Conservation (phyloP, 2,113 vertebrate species). For the Isurus oxyrinchus region DNA sequence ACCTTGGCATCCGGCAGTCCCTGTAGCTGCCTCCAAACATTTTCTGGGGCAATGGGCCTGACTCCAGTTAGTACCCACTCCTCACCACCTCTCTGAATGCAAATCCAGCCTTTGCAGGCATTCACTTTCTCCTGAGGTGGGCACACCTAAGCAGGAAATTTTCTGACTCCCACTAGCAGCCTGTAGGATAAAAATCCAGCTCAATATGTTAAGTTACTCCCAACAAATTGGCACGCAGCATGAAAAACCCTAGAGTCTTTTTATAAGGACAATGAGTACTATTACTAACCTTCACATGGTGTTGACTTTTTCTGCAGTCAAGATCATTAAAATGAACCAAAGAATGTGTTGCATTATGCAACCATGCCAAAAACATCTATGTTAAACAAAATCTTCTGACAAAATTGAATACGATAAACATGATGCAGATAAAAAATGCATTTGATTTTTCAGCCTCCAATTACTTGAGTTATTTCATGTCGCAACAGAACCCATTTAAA, state of each 20-base stretch:
- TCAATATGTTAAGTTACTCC: too few species aligned
- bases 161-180: too few species aligned
- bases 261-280: not conserved
- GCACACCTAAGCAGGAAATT: too few species aligned
- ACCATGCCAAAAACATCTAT: not conserved
- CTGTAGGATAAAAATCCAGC: too few species aligned
- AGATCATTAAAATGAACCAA: not conserved
- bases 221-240: not conserved
- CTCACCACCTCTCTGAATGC: too few species aligned
- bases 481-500: not conserved
- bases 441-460: not conserved
- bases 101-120: too few species aligned
- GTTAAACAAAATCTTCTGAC: not conserved
- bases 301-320: not conserved
- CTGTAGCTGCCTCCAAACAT: too few species aligned
- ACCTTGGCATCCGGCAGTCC: too few species aligned
- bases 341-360: not conserved
- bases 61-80: too few species aligned
- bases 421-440: not conserved
- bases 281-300: not conserved
- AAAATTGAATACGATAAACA: not conserved
- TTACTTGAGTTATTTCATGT: constrained; percentile 5
- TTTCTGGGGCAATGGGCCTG: too few species aligned
- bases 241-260: not conserved
- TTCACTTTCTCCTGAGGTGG: too few species aligned